These are phyloP conservation scores for Peromyscus nudipes DNA, from an alignment of 2,797 vertebrate species.

Conservation along the genomic window DNA sequence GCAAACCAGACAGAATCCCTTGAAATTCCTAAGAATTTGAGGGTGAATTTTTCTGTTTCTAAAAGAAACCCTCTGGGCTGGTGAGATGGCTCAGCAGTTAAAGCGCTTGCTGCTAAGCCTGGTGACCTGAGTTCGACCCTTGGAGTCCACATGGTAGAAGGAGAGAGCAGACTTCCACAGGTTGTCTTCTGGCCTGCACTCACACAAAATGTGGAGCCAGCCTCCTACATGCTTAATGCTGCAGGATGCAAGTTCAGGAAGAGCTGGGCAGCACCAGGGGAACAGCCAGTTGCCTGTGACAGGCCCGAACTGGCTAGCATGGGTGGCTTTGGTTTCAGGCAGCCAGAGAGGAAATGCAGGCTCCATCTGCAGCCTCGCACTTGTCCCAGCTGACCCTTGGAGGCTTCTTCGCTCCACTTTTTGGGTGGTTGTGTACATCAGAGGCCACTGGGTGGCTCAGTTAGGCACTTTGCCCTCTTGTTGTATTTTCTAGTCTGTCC, in stretches of 20 bases:
- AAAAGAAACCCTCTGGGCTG: neutral
- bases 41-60: neutral
- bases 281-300: neutral
- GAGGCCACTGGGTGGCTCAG: rapidly evolving
- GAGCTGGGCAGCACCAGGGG: neutral
- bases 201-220: neutral
- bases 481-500: constrained; percentile 68
- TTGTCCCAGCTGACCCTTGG: neutral
- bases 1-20: neutral
- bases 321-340: neutral
- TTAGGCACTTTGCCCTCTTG: neutral
- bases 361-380: neutral
- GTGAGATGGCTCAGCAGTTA: neutral
- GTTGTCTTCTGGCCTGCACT: neutral
- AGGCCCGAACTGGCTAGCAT: rapidly evolving
- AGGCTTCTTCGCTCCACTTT: too few relatives aligned
- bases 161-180: neutral
- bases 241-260: neutral
- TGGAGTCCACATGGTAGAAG: neutral
- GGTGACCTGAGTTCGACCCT: neutral
- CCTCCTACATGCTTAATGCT: neutral
- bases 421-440: rapidly evolving
- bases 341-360: neutral
- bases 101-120: neutral
- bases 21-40: neutral